These are phyloP conservation scores for Calliphora vomitoria DNA, from an alignment of 2,888 invertebrate genomes.

Conservation along the genomic window DNA sequence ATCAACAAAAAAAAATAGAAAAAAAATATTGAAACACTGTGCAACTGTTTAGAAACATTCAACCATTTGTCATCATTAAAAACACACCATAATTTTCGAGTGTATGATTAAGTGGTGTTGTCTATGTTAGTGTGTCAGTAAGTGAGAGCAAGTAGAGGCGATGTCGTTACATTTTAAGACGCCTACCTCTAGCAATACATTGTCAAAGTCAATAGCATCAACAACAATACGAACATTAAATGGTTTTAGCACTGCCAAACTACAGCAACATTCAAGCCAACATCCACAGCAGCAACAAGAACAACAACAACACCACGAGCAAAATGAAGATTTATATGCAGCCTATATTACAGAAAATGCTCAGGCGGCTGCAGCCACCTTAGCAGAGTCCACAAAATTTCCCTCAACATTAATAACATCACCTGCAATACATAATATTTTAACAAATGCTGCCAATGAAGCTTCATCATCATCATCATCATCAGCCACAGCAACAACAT, in stretches of 20 bases:
- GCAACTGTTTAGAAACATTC: conserved; percentile 3
- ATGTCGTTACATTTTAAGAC: conserved; percentile 64
- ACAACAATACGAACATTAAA: conserved; percentile 65
- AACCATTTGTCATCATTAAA: conserved; percentile 40
- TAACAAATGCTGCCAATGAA: conserved; percentile 70
- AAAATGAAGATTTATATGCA: conserved; percentile 60
- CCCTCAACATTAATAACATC: conserved; percentile 33
- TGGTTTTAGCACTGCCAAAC: conserved; percentile 68
- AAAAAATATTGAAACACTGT: background rate
- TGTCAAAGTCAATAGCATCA: conserved; percentile 57
- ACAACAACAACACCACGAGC: background rate
- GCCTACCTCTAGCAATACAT: conserved; percentile 49
- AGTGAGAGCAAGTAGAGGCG: conserved; percentile 41
- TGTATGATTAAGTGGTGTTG: conserved; percentile 36
- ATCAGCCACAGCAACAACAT: conserved; percentile 21
- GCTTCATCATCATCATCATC: conserved; percentile 45
- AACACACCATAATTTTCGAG: conserved; percentile 32
- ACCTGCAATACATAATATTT: conserved; percentile 69
- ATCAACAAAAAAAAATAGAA: background rate
- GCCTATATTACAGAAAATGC: conserved; percentile 68
- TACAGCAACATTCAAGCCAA: conserved; percentile 34
- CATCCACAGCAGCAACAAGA: conserved; percentile 39
- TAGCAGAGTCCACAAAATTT: conserved; percentile 56
- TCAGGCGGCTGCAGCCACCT: conserved; percentile 53
- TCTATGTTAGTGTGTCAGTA: background rate